A percentile compares a stretch with the other conserved stretches of the same genome.
Evolutionary conservation across 2,113 vertebrate genomes (phyloP).

Genomic region (Cnemophilus loriae): DNA sequence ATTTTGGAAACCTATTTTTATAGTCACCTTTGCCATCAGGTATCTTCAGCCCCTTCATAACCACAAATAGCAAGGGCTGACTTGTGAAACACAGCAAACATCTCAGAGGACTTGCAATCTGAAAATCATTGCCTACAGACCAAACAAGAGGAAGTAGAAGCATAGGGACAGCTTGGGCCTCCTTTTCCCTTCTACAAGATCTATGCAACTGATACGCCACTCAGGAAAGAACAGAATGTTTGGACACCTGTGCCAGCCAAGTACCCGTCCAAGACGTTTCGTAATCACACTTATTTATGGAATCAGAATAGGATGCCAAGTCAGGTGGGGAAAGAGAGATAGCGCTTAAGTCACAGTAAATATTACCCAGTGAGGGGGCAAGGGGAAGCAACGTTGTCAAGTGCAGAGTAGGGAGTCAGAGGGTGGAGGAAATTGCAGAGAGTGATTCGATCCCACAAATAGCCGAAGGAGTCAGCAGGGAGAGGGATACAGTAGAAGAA

Average conservation of each 20-base stretch:
- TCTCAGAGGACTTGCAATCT: background rate
- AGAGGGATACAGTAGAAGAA: background rate
- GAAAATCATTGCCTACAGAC: background rate
- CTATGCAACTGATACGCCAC: background rate
- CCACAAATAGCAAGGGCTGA: background rate
- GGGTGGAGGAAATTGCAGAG: slow-evolving; percentile 40
- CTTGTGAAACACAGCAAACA: background rate
- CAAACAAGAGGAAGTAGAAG: slow-evolving; percentile 7
- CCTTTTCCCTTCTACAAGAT: background rate
- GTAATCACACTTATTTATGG: background rate
- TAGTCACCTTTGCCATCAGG: background rate
- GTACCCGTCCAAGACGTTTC: background rate
- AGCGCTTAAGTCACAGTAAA: background rate
- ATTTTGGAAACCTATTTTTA: background rate
- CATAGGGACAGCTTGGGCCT: background rate
- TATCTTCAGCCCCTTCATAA: background rate
- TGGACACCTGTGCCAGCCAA: slow-evolving; percentile 30
- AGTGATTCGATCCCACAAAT: background rate
- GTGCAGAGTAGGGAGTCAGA: background rate
- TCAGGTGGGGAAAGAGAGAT: slow-evolving; percentile 55
- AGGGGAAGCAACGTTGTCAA: background rate
- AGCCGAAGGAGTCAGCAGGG: background rate
- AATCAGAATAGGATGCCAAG: slow-evolving; percentile 42
- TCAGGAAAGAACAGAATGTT: slow-evolving; percentile 30
- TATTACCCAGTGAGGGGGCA: background rate